Conservation (phyloP, 2,888 invertebrate genomes). For the Patella ulyssiponensis region DNA sequence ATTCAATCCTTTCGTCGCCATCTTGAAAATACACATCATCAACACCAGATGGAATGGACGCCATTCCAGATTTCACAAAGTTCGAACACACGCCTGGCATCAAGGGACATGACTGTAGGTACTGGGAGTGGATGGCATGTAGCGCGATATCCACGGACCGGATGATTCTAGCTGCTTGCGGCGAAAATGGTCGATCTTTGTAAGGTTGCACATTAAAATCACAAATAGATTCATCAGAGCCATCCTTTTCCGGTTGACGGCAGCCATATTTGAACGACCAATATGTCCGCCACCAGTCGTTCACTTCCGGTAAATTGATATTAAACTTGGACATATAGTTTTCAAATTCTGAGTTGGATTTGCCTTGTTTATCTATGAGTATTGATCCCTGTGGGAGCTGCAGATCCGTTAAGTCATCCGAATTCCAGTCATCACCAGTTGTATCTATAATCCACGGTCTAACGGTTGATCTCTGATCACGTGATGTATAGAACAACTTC, state of each 20-base stretch:
- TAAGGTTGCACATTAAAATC: constrained; percentile 5
- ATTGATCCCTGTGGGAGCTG: constrained; percentile 30
- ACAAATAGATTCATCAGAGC: background rate
- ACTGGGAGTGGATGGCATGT: constrained; percentile 45
- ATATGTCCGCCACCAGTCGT: constrained; percentile 32
- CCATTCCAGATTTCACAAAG: constrained; percentile 32
- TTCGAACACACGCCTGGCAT: constrained; percentile 42
- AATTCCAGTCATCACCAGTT: constrained; percentile 30
- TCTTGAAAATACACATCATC: constrained; percentile 18
- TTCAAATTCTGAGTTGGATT: constrained; percentile 28
- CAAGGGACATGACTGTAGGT: constrained; percentile 39
- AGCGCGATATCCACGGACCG: constrained; percentile 48
- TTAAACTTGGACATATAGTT: constrained; percentile 18
- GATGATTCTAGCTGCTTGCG: constrained; percentile 49
- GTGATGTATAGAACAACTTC: constrained; percentile 21
- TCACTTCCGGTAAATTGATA: constrained; percentile 15
- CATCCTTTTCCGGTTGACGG: constrained; percentile 14
- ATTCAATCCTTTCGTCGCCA: constrained; percentile 12
- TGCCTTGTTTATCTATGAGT: constrained; percentile 31
- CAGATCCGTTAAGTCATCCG: constrained; percentile 15
- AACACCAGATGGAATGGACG: background rate
- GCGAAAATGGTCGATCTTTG: constrained; percentile 15
- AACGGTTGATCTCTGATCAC: constrained; percentile 12
- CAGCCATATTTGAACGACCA: constrained; percentile 27
- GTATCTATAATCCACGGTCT: constrained; percentile 32